Percentiles rank a stretch among this genome's conserved stretches.
Evolutionary conservation across 2,888 invertebrate species (phyloP).

Genomic region (Phrixothrix hirtus): DNA sequence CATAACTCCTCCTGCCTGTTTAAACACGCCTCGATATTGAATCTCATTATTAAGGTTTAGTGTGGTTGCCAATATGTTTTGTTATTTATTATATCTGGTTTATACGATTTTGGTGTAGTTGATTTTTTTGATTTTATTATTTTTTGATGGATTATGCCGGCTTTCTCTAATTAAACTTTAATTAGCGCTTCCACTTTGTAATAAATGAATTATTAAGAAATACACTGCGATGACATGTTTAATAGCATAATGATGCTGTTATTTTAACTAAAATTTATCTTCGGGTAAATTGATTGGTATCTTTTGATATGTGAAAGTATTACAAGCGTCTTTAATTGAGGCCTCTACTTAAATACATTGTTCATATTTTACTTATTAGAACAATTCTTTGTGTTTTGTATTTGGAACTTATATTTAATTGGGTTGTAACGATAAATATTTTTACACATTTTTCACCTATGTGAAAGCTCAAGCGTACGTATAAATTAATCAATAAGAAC

Average conservation of each 20-base stretch:
- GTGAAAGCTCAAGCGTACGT: too few relatives aligned
- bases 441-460: too few relatives aligned
- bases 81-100: constrained; percentile 52
- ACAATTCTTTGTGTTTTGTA: too few relatives aligned
- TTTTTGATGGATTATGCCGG: constrained; percentile 36
- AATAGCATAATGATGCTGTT: background rate
- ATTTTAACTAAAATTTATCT: too few relatives aligned
- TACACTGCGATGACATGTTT: constrained; percentile 1
- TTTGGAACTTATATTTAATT: too few relatives aligned
- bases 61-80: constrained; percentile 53
- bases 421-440: too few relatives aligned
- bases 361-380: too few relatives aligned
- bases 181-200: constrained; percentile 1
- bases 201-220: background rate
- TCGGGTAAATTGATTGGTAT: too few relatives aligned
- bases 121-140: constrained; percentile 34
- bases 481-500: too few relatives aligned
- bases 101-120: constrained; percentile 31
- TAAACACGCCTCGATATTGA: constrained; percentile 38
- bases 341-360: too few relatives aligned
- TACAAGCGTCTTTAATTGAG: too few relatives aligned
- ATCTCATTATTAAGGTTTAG: constrained; percentile 54
- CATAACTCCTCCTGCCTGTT: constrained; percentile 39
- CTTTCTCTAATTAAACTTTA: constrained; percentile 22
- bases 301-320: too few relatives aligned